Percentiles rank a stretch among this genome's conserved stretches.
These are phyloP conservation scores for Noctuana brunneofusca DNA, from an alignment of 2,888 invertebrate genomes.

Conservation along the genomic window DNA sequence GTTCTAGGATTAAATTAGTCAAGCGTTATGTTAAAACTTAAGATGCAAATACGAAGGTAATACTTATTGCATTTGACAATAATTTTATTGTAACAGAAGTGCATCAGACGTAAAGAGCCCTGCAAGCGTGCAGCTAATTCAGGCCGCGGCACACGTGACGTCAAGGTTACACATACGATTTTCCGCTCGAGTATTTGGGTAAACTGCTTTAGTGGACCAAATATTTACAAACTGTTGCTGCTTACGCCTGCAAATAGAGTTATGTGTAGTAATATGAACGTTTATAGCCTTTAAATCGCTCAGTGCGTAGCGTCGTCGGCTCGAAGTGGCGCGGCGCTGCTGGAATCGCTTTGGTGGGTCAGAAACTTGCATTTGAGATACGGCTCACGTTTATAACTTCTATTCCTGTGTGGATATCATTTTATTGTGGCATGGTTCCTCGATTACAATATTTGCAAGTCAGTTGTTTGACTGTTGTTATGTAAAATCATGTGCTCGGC, in stretches of 20 bases:
- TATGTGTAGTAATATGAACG: constrained; percentile 10
- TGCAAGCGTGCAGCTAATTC: constrained; percentile 9
- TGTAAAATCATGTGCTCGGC: not conserved
- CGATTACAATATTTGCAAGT: too few species aligned
- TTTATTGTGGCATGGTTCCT: too few species aligned
- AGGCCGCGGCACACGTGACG: constrained; percentile 3
- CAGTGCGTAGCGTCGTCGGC: not conserved
- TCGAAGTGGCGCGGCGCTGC: not conserved
- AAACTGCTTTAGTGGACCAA: constrained; percentile 21
- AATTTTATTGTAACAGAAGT: constrained; percentile 2
- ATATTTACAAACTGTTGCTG: constrained; percentile 27
- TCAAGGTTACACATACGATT: constrained; percentile 19
- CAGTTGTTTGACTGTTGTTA: too few species aligned
- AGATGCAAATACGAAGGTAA: too few species aligned
- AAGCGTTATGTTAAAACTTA: too few species aligned
- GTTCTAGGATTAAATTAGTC: too few species aligned
- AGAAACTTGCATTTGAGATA: too few species aligned
- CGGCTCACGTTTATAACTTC: too few species aligned
- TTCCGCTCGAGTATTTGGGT: constrained; percentile 5
- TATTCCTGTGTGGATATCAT: too few species aligned
- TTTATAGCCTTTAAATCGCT: constrained; percentile 1
- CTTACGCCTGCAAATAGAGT: constrained; percentile 20
- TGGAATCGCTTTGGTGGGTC: too few species aligned
- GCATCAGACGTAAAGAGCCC: constrained; percentile 3
- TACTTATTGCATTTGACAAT: not conserved